phyloP scores from a whole-genome alignment of 2,888 invertebrate species.

The Falcaria lacertinaria region DNA sequence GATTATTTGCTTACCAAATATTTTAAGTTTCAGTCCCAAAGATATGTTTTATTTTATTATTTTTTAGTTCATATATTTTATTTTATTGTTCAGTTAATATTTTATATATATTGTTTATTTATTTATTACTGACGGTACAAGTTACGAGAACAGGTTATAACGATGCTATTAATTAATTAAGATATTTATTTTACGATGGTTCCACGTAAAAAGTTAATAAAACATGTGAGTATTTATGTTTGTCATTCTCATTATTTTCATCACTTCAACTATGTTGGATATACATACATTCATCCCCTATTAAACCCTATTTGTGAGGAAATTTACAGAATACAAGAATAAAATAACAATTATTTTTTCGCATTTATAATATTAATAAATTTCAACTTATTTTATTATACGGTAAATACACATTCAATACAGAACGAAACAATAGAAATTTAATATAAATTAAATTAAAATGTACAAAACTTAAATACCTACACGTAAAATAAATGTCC shows the following conservation, averaged over 20 bases:
- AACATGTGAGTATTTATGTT: conserved; percentile 14
- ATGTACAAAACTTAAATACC: no score
- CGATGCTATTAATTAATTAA: conserved; percentile 26
- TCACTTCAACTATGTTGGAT: no score
- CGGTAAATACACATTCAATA: no score
- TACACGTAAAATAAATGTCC: no score
- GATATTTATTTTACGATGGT: conserved; percentile 52
- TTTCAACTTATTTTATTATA: no score
- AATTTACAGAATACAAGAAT: no score
- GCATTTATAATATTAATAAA: no score
- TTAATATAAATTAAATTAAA: no score
- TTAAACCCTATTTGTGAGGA: no score
- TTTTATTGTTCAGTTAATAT: conserved; percentile 31
- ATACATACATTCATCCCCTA: no score
- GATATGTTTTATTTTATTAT: conserved; percentile 50
- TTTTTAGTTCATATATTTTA: conserved; percentile 37
- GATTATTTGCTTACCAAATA: conserved; percentile 38
- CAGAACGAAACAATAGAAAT: no score
- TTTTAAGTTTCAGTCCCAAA: conserved; percentile 65
- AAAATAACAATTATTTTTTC: no score
- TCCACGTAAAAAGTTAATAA: conserved; percentile 51
- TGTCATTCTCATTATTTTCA: neutral
- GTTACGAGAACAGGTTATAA: conserved; percentile 12
- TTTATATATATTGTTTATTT: conserved; percentile 34
- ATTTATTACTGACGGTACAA: conserved; percentile 35